A percentile compares a stretch with the other conserved stretches of the same genome.
Evolutionary conservation across 1,140 invertebrate genomes (phyloP).

Genomic region (Pogonomyrmex barbatus): DNA sequence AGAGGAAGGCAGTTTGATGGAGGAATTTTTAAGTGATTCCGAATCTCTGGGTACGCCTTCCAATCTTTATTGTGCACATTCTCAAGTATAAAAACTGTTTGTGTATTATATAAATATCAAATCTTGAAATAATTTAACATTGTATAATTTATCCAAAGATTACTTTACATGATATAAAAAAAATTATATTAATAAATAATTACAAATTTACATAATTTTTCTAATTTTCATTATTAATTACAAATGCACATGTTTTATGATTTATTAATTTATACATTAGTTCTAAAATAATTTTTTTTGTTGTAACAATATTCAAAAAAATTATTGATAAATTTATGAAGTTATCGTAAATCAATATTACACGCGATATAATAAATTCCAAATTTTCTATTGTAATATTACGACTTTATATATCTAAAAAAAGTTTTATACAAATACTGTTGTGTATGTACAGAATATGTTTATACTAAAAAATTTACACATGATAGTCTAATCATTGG

Average conservation of each 20-base stretch:
- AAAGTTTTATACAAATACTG: constrained; percentile 17
- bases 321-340: neutral
- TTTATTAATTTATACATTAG: neutral
- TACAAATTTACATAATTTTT: neutral
- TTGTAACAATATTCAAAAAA: neutral
- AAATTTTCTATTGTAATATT: neutral
- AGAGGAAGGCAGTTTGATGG: constrained; percentile 31
- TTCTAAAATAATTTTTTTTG: neutral
- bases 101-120: neutral
- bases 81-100: neutral
- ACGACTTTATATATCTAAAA: constrained; percentile 31
- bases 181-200: neutral
- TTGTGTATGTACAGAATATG: neutral
- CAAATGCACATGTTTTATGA: neutral
- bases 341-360: constrained; percentile 8
- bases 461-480: constrained; percentile 26
- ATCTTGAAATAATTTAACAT: constrained; percentile 8
- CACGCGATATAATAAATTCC: neutral
- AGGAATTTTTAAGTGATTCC: constrained; percentile 38
- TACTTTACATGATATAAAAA: neutral
- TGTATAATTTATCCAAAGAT: neutral
- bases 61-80: neutral
- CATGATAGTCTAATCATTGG: constrained; percentile 32
- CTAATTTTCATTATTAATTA: constrained; percentile 2
- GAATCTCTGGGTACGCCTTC: neutral